Conservation (phyloP, 1,140 invertebrate genomes). For the Aphis craccivora region DNA sequence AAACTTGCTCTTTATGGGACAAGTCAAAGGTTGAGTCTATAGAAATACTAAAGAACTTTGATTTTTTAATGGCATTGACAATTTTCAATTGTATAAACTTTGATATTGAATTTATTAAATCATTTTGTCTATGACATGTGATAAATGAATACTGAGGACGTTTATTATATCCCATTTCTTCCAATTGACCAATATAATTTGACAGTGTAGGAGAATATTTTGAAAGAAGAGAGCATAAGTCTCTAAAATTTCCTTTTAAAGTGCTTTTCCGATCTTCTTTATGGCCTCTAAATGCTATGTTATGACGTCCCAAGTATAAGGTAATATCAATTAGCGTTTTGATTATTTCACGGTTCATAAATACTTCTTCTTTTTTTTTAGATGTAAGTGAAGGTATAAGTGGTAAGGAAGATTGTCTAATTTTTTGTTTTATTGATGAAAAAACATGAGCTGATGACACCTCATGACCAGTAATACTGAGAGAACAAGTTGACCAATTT, state of each 20-base stretch:
- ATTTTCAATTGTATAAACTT: not conserved
- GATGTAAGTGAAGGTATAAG: not conserved
- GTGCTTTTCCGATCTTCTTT: not conserved
- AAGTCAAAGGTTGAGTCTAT: not conserved
- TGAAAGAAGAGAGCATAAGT: not conserved
- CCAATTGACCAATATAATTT: not conserved
- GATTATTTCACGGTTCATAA: not conserved
- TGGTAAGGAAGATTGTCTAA: not conserved
- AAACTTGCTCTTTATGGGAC: not conserved
- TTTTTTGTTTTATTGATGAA: constrained; percentile 12
- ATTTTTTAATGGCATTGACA: not conserved
- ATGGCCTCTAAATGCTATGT: not conserved
- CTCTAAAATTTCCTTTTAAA: not conserved
- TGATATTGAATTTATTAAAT: not conserved
- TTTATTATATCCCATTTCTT: not conserved
- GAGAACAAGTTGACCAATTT: not conserved
- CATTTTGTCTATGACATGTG: not conserved
- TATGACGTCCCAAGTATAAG: not conserved
- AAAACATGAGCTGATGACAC: not conserved
- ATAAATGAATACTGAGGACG: constrained; percentile 1
- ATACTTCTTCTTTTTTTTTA: not conserved
- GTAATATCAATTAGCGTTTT: not conserved
- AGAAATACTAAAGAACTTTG: constrained; percentile 8
- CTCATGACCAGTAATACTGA: not conserved
- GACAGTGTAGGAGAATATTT: not conserved